Base-by-base conservation (phyloP, 2,113 vertebrate species). In the Deroptyus accipitrinus region DNA sequence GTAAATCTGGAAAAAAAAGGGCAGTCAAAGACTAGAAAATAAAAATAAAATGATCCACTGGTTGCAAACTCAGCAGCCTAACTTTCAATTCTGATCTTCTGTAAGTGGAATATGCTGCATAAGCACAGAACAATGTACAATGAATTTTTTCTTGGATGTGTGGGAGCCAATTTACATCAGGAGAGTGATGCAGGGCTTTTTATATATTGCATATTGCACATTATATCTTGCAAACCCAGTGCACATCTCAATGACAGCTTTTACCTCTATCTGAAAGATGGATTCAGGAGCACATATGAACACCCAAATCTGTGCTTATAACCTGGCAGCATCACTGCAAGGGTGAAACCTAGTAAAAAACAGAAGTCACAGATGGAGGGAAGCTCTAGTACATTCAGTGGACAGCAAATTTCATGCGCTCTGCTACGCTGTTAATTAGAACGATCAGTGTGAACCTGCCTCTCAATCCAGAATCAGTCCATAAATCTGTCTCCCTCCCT, bases 111-210 rank as follows among this genome's bases (percentile, higher is more conserved):
- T 76, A 57, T 24, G 7, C 30, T 52, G 22, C 19, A 4, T 42
- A 59, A 80, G 33, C 79, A 49, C 11, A 77, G 25, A 24, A 33
- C 2, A 2, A 17, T 24, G n/a, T 23, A 57, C 2, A 3, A 33
- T 12, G 6, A 75, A 48, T 11, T 52, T 9, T 0, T 0, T 23
- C 35, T 39, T 39, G 27, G 33, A 61, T 5, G 13, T 2, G 1
- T 2, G 27, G 22, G 42, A 68, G 61, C 12, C 39, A 31, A 17
- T 51, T 67, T 42, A 55, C n/a, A 76, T 5, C 31, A 54, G 25
- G 28, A 86, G 30, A 48, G 33, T 6, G 8, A 64, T 46, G 25
- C 48, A 52, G 30, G 41, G 9, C 17, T 74, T 46, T 30, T 9
- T 63, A 16, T n/a, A 48, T 37, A 59, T 59, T 59, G 13, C 20